phyloP scores from a whole-genome alignment of 2,797 vertebrate species.

The Brachyalestes nurse region DNA sequence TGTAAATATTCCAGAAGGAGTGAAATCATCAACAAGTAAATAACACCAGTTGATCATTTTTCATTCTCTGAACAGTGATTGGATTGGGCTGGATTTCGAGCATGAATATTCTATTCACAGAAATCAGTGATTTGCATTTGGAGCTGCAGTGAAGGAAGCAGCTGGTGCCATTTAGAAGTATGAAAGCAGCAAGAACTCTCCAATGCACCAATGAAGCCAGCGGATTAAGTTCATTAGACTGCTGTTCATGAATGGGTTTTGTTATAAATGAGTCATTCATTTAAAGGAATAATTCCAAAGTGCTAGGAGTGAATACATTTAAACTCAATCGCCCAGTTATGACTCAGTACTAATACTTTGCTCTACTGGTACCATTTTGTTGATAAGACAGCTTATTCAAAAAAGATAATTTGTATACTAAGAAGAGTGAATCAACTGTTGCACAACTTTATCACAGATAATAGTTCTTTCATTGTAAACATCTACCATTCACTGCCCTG shows the following conservation, averaged over 20 bases:
- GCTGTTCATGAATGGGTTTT: neutral
- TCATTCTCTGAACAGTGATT: neutral
- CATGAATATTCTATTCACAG: neutral
- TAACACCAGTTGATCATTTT: neutral
- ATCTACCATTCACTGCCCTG: too few species aligned
- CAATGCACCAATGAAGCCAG: slow-evolving; percentile 9
- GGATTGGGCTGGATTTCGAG: neutral
- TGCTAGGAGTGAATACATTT: neutral
- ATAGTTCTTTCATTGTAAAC: too few species aligned
- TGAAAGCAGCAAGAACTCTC: neutral
- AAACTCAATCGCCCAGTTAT: neutral
- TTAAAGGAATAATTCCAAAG: slow-evolving; percentile 1
- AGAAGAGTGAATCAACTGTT: neutral
- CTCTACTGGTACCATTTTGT: neutral
- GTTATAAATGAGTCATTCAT: neutral
- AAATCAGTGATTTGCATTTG: neutral
- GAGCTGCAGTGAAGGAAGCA: neutral
- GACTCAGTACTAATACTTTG: neutral
- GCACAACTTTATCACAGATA: too few species aligned
- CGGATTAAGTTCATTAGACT: slow-evolving; percentile 12
- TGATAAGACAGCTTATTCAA: neutral
- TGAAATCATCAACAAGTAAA: neutral
- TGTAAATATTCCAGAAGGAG: too few species aligned
- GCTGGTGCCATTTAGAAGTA: slow-evolving; percentile 22
- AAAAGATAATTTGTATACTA: neutral